Evolutionary conservation across 1,140 invertebrate genomes (phyloP).

Genomic region (Bombus huntii): DNA sequence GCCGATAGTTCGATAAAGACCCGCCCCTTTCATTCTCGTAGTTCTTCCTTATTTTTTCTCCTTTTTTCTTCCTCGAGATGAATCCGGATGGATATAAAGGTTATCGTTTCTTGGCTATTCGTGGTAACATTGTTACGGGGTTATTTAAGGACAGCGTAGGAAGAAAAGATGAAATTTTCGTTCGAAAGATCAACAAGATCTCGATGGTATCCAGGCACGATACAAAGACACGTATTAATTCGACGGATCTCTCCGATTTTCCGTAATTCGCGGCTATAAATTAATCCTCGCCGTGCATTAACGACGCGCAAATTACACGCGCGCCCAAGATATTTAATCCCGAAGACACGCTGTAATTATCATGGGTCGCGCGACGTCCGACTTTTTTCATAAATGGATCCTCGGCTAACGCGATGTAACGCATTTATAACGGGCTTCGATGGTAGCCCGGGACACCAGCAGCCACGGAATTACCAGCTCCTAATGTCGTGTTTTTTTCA

Average conservation of each 20-base stretch:
- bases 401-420: slow-evolving; percentile 48
- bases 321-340: slow-evolving; percentile 46
- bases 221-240: slow-evolving; percentile 6
- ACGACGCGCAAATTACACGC: slow-evolving; percentile 51
- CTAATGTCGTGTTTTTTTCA: slow-evolving; percentile 45
- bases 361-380: slow-evolving; percentile 36
- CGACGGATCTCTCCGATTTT: slow-evolving; percentile 30
- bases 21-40: not conserved
- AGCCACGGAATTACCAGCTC: slow-evolving; percentile 40
- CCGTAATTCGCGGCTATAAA: slow-evolving; percentile 45
- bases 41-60: not conserved
- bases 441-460: slow-evolving; percentile 39
- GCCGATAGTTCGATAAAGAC: slow-evolving; percentile 58
- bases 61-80: not conserved
- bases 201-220: not conserved
- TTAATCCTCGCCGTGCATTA: slow-evolving; percentile 49
- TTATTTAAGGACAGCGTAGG: not conserved
- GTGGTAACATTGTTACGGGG: not conserved
- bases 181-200: not conserved
- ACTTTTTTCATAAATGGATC: slow-evolving; percentile 42
- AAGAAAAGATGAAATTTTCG: not conserved
- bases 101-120: slow-evolving; percentile 34
- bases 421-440: slow-evolving; percentile 49
- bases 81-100: slow-evolving; percentile 17
- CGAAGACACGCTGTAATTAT: slow-evolving; percentile 53